Conservation (phyloP, 1,140 invertebrate genomes). For the Sarcophaga bullata region DNA sequence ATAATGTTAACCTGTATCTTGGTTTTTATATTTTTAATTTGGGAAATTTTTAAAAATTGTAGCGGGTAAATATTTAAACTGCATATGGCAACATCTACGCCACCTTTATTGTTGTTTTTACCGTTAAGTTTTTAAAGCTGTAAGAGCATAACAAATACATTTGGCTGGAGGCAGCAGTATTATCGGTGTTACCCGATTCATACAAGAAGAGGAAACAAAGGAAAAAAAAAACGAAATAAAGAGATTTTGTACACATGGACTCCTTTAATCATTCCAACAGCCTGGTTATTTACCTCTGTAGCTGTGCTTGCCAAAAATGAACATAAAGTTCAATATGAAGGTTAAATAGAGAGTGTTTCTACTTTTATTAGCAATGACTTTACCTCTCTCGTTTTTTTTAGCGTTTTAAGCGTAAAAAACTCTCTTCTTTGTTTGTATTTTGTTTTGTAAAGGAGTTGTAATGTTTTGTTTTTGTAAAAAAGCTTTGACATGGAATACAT, state of each 20-base stretch:
- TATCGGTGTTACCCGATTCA: neutral
- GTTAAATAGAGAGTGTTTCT: neutral
- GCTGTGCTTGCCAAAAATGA: neutral
- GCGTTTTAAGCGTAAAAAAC: neutral
- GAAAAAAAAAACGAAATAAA: neutral
- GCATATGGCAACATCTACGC: too few species aligned
- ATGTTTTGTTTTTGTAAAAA: neutral
- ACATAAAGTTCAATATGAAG: neutral
- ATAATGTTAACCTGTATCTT: too few species aligned
- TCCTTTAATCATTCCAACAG: constrained; percentile 26
- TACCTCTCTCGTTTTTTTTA: neutral
- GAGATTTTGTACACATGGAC: neutral
- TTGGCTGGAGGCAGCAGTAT: neutral
- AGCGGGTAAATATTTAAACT: too few species aligned
- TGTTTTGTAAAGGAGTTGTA: too few species aligned
- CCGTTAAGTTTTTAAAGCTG: neutral
- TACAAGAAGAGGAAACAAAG: neutral
- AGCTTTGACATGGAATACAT: neutral
- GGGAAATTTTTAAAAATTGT: neutral
- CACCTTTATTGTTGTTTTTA: neutral
- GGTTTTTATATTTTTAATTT: too few species aligned
- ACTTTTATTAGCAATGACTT: neutral
- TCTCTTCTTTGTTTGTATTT: too few species aligned
- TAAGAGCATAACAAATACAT: neutral
- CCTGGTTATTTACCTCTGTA: constrained; percentile 9